Percentiles rank a stretch among this genome's conserved stretches.
Evolutionary conservation across 2,113 vertebrate genomes (phyloP).

Genomic region (Brachypodius melanocephalos): DNA sequence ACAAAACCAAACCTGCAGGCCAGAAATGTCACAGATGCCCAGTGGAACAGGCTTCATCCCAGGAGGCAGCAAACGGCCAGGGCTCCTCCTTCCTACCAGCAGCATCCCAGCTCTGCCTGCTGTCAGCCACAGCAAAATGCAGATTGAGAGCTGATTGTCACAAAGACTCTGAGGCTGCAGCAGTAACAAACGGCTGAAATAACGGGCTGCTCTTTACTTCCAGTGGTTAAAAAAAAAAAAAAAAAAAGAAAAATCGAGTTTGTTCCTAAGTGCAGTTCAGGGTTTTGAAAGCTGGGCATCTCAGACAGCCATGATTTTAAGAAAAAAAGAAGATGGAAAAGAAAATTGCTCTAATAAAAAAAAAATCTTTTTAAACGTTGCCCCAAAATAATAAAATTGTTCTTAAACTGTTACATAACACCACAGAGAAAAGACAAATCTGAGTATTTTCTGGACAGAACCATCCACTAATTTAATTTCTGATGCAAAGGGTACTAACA

Average conservation of each 20-base stretch:
- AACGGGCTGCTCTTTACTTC: background rate
- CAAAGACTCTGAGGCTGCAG: background rate
- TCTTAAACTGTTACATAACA: background rate
- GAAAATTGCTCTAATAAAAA: background rate
- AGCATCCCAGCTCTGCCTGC: background rate
- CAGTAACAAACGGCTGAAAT: background rate
- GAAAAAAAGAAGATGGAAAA: background rate
- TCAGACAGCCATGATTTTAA: background rate
- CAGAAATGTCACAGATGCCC: background rate
- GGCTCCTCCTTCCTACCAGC: background rate
- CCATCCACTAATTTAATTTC: background rate
- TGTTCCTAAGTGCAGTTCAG: background rate
- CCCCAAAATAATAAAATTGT: background rate
- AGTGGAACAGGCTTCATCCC: background rate
- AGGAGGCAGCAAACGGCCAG: background rate
- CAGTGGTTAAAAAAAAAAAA: background rate
- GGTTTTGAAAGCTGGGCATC: background rate
- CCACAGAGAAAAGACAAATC: background rate
- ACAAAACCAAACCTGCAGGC: background rate
- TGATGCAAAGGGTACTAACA: background rate
- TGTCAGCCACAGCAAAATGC: background rate
- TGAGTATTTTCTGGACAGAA: background rate
- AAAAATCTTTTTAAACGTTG: background rate
- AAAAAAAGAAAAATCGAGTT: background rate
- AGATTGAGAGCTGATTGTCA: background rate